phyloP scores from a whole-genome alignment of 2,797 vertebrate genomes.

The Phylloscopus collybita region DNA sequence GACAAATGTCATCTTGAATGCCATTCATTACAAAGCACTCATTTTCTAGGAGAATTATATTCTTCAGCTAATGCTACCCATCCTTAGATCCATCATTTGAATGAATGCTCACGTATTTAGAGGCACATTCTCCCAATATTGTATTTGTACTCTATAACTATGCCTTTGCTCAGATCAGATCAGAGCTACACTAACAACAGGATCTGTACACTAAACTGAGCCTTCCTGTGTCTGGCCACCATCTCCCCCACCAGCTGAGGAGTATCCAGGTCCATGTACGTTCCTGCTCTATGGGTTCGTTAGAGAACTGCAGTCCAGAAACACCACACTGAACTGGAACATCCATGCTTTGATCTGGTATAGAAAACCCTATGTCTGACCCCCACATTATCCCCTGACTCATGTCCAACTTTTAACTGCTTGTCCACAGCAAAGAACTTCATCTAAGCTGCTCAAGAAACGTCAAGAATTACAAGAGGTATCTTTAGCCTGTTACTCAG shows the following conservation, averaged over 20 bases:
- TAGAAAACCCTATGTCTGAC: background rate
- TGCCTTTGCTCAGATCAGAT: background rate
- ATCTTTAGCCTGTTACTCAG: background rate
- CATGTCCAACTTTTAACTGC: background rate
- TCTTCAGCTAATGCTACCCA: background rate
- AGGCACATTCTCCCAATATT: background rate
- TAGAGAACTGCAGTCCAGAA: background rate
- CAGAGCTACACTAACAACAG: background rate
- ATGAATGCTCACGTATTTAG: background rate
- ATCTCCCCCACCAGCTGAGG: background rate
- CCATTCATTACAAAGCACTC: background rate
- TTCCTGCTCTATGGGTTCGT: background rate
- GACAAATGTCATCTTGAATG: background rate
- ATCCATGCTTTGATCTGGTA: background rate
- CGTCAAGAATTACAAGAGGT: background rate
- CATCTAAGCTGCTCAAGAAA: background rate
- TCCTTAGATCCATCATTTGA: background rate
- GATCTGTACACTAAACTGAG: background rate
- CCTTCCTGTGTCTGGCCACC: background rate
- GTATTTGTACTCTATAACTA: background rate
- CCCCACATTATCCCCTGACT: background rate
- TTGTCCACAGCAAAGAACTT: background rate
- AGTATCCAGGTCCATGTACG: accelerated
- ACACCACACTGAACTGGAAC: background rate
- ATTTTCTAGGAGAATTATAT: background rate